Conservation (phyloP, 2,888 invertebrate genomes). For the Drosophila eohydei region DNA sequence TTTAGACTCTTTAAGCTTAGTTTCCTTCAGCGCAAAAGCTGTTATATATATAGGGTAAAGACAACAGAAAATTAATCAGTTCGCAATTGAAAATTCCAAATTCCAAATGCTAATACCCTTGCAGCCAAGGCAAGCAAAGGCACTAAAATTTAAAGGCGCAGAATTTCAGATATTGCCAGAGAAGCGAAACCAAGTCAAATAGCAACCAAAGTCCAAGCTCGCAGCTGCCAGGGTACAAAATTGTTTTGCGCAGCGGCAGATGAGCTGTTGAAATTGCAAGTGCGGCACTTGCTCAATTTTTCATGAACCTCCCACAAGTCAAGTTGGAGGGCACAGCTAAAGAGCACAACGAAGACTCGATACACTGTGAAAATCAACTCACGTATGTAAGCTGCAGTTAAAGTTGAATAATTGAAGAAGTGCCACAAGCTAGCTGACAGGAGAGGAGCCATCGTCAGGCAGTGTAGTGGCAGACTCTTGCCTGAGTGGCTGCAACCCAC, state of each 20-base stretch:
- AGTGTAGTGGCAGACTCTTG: conserved; percentile 24
- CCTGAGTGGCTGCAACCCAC: conserved; percentile 46
- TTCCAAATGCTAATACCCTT: conserved; percentile 19
- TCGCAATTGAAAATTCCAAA: conserved; percentile 39
- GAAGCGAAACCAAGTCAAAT: not conserved
- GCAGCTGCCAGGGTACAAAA: conserved; percentile 58
- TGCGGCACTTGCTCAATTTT: conserved; percentile 78
- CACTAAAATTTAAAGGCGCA: conserved; percentile 10
- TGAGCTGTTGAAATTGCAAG: conserved; percentile 79
- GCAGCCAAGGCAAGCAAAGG: not conserved
- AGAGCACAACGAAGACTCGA: conserved; percentile 18
- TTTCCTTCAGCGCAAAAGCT: not conserved
- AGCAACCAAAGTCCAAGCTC: conserved; percentile 14
- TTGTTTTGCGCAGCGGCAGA: conserved; percentile 74
- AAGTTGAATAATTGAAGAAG: conserved; percentile 1
- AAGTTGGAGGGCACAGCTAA: conserved; percentile 9
- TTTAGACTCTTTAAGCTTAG: not conserved
- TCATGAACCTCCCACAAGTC: conserved; percentile 75
- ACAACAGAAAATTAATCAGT: conserved; percentile 51
- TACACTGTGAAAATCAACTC: conserved; percentile 20
- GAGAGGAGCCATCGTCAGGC: not conserved
- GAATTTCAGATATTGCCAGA: conserved; percentile 9
- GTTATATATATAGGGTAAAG: conserved; percentile 7
- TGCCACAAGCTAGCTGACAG: not conserved
- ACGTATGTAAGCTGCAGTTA: not conserved